Base-by-base conservation (phyloP, 1,140 invertebrate genomes). In the Drosophila pachea region DNA sequence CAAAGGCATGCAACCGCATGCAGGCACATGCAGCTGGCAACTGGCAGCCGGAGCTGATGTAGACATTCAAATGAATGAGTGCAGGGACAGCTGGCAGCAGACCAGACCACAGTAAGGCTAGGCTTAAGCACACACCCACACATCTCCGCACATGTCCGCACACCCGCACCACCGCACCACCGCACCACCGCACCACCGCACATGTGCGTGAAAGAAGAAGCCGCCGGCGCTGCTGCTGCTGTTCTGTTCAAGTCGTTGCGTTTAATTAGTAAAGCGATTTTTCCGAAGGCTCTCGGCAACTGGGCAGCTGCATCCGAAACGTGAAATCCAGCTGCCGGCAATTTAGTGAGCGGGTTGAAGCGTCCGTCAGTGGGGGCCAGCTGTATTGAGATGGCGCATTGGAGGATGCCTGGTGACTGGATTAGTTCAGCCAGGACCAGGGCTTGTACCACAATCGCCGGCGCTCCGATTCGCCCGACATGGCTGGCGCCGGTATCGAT, bases 61-160 rank as follows among this genome's bases (percentile, higher is more conserved):
- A 82, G 72, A 82, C 79, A 83, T 82, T 72, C 70, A 83, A 83
- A 82, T 78, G 68, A 82, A 81, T 74, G 78, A 78, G 62, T 66
- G 29, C 70, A 70, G 56, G 56, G 50, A 47, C 55, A 50, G 58
- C 62, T 54, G 14, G 55, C 12, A 22, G 4, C 35, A 32, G 16
- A 7, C 7, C 11, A 42, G 36, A 12, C n/a, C 16, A 22, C 38
- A 12, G 40, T 45, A 56, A 16, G 9, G 16, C 22, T 22, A 16
- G 12, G 42, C 32, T 12, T 0, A 11, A 50, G 4, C n/a, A 50
- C 5, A 42, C 14, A 12, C 14, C n/a, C 14, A 12, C 14, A 14
- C 7, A 42, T 12, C 5, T 12, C 7, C 14, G 12, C 14, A 42
- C 14, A n/a, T n/a, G n/a, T n/a, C n/a, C n/a, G n/a, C n/a, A n/a